Percentiles rank a stretch among this genome's conserved stretches.
Evolutionary conservation across 2,888 invertebrate species (phyloP).

Genomic region (Drosophila neutralis): DNA sequence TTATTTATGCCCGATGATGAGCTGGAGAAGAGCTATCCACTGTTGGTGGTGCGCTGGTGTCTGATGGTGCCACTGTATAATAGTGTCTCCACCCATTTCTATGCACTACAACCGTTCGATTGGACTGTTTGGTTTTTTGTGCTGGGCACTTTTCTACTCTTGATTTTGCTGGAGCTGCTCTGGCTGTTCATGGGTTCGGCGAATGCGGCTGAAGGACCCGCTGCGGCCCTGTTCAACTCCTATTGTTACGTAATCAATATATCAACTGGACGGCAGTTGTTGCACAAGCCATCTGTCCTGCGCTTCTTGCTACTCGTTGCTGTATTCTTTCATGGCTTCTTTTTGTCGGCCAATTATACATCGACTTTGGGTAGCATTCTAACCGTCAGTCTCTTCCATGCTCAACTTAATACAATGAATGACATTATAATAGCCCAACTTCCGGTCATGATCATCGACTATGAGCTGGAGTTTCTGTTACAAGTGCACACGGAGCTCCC

Average conservation of each 20-base stretch:
- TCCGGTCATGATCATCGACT: constrained; percentile 79
- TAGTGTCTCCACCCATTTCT: constrained; percentile 71
- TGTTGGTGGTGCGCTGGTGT: constrained; percentile 79
- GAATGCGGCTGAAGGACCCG: background rate
- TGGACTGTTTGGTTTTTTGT: constrained; percentile 66
- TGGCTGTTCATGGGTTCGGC: constrained; percentile 41
- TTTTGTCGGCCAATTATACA: constrained; percentile 71
- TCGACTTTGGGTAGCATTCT: constrained; percentile 79
- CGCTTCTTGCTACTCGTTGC: constrained; percentile 59
- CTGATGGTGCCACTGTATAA: constrained; percentile 78
- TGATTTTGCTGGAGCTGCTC: constrained; percentile 52
- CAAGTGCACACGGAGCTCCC: constrained; percentile 48
- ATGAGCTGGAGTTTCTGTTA: constrained; percentile 75
- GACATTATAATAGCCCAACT: constrained; percentile 70
- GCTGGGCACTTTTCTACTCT: constrained; percentile 40
- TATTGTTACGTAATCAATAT: constrained; percentile 73
- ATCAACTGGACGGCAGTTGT: constrained; percentile 43
- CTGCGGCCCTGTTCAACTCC: constrained; percentile 37
- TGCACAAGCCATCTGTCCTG: constrained; percentile 39
- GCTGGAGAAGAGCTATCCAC: constrained; percentile 76
- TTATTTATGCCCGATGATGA: constrained; percentile 66
- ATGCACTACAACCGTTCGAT: constrained; percentile 74
- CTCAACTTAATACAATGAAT: constrained; percentile 75
- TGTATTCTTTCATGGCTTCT: constrained; percentile 74
- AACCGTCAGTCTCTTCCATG: constrained; percentile 71